A percentile compares a stretch with the other conserved stretches of the same genome.
Conservation (phyloP, 92 coral and sea anemone genomes). For the Isaurus tuberculatus region DNA sequence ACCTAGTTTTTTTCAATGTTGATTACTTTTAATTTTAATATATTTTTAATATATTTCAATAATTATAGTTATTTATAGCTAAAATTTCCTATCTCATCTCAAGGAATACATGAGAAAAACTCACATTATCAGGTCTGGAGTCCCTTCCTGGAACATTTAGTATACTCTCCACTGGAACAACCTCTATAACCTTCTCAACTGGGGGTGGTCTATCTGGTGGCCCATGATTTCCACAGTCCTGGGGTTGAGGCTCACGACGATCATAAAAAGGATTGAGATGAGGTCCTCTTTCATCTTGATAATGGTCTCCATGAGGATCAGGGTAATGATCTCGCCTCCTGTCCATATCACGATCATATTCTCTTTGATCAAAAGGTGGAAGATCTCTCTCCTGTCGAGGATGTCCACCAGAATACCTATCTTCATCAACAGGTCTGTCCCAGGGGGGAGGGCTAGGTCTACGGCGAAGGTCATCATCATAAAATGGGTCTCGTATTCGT, state of each 20-base stretch:
- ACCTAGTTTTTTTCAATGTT: no score
- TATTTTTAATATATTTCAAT: no score
- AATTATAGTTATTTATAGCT: no score
- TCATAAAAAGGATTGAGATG: constrained; percentile 61
- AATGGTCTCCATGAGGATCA: constrained; percentile 57
- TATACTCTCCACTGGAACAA: constrained; percentile 83
- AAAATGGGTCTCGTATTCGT: constrained; percentile 10
- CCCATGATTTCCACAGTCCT: constrained; percentile 47
- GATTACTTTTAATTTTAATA: no score
- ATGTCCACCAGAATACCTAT: constrained; percentile 45
- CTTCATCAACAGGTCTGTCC: constrained; percentile 38
- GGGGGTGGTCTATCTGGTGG: constrained; percentile 61
- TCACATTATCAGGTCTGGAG: constrained; percentile 91
- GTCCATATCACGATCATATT: constrained; percentile 45
- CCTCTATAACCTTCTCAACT: constrained; percentile 77
- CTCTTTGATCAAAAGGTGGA: constrained; percentile 48
- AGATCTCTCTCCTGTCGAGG: constrained; percentile 30
- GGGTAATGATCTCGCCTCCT: constrained; percentile 48
- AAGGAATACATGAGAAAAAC: no score
- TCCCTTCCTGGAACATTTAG: constrained; percentile 91
- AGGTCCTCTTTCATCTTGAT: constrained; percentile 54
- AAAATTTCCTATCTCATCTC: no score
- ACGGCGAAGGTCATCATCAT: not conserved
- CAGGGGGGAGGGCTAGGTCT: constrained; percentile 42
- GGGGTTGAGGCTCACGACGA: constrained; percentile 56